Base-by-base conservation (phyloP, 2,888 invertebrate genomes). In the Phrixothrix hirtus region DNA sequence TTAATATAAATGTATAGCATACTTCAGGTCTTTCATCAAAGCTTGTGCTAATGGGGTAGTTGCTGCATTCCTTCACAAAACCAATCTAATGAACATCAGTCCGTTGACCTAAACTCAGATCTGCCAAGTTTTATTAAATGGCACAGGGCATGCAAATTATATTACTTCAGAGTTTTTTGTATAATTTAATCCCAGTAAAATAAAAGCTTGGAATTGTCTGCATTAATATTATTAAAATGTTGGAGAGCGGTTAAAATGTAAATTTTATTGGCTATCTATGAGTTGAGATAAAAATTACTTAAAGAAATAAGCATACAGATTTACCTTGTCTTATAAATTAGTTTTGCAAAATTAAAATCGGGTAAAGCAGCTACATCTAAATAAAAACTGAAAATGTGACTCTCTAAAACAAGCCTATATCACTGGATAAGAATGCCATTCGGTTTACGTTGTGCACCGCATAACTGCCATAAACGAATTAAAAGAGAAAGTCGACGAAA, bases 171-270 rank as follows among this genome's bases (percentile, higher is more conserved):
- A 32, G 32, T 13, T 5, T 32, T 32, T 29, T 13, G 32, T 29
- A 41, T 35, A 41, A 39, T 34, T 34, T 39, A 48, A 48, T 48
- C 32, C 35, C 17, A 39, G 35, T 27, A 48, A 48, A 48, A 48
- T 48, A 48, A 41, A 39, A 32, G 41, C 48, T 26, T 15, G 35
- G 10, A 11, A 17, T 15, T 12, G 35, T n/a, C 32, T 17, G 35
- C 41, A 48, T 48, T 48, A 47, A 48, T 48, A 48, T 41, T 42
- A 42, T 42, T 35, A 41, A 48, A 47, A 41, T 29, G 42, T 48
- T 29, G 34, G 35, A 10, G 17, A 13, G 39, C 26, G 36, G 35
- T 39, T 26, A 30, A 37, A 46, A 37, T 47, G 39, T 21, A 39
- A 39, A 47, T 38, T 31, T 31, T 31, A 47, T 39, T 39, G 21